Base-by-base conservation (phyloP, 2,797 vertebrate species). In the Anguilla obscura region DNA sequence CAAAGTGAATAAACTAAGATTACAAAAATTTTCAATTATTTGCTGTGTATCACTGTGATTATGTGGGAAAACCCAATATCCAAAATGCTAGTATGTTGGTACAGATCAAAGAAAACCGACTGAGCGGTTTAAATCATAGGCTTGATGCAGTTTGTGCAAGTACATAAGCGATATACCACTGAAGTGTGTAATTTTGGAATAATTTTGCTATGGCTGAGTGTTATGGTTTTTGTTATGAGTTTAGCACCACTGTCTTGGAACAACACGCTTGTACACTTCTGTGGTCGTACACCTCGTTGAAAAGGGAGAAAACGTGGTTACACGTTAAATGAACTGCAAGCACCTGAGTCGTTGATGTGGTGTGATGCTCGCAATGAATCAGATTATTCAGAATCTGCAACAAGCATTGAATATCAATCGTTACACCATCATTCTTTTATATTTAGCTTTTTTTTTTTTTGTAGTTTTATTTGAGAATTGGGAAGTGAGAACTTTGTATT, bases 141-240 rank as follows among this genome's bases (percentile, higher is more conserved):
- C 60, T 85, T 54, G 84, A 21, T 88, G 60, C 74, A 71, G 48
- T 63, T 56, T 6, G 27, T 10, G 69, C 8, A 76, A 76, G 30
- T 88, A 45, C 74, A 85, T 69, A 27, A 85, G 76, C 36, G 60
- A 88, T 52, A 27, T 88, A 76, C 21, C 54, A 80, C 87, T 79
- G 69, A 52, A 79, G 48, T 79, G 69, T 88, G 63, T 88, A 58
- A 88, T 88, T 60, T 56, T 85, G 48, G 63, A 85, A 88, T 74
- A 74, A 76, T 84, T 85, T 88, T 63, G 60, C 56, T 24, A 56
- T 88, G 82, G 84, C 69, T 84, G 58, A 85, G 56, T 71, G 52
- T 80, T 56, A 9, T 50, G 52, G 52, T 79, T 76, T 84, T 66
- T 30, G 24, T 86, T 36, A 86, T 48, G 69, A 79, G 71, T 86